phyloP scores from a whole-genome alignment of 2,888 invertebrate species.

The Polydrusus cervinus region DNA sequence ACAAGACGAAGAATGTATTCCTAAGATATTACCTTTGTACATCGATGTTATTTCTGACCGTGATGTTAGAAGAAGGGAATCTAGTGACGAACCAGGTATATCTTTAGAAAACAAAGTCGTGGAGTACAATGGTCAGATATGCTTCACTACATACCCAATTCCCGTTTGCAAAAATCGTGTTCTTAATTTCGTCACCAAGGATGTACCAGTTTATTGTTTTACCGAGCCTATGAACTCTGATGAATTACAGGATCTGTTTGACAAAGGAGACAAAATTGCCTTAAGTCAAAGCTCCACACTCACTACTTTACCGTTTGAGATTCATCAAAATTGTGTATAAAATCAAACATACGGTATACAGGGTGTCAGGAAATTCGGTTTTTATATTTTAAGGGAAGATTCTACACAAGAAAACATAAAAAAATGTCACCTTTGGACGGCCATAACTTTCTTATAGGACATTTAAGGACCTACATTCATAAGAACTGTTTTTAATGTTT shows the following conservation, averaged over 20 bases:
- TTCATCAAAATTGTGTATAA: constrained; percentile 62
- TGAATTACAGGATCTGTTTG: constrained; percentile 68
- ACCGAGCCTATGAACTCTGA: constrained; percentile 60
- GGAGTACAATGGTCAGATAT: constrained; percentile 73
- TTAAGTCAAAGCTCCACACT: constrained; percentile 69
- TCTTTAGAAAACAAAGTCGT: constrained; percentile 73
- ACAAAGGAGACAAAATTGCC: constrained; percentile 72
- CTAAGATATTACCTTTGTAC: constrained; percentile 62
- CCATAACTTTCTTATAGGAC: no score
- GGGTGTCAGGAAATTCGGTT: no score
- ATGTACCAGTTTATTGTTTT: constrained; percentile 71
- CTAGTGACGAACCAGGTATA: constrained; percentile 29
- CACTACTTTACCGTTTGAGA: constrained; percentile 65
- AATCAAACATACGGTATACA: not conserved
- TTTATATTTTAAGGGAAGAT: no score
- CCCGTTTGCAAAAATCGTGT: constrained; percentile 73
- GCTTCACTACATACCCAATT: constrained; percentile 76
- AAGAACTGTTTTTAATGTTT: no score
- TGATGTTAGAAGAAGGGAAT: not conserved
- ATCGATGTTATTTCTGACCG: constrained; percentile 70
- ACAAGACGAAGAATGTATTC: constrained; percentile 68
- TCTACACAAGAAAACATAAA: no score
- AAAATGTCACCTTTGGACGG: no score
- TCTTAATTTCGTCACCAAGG: constrained; percentile 68
- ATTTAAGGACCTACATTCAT: no score